Evolutionary conservation across 2,797 vertebrate genomes (phyloP).

Genomic region (Gambelia wislizenii): DNA sequence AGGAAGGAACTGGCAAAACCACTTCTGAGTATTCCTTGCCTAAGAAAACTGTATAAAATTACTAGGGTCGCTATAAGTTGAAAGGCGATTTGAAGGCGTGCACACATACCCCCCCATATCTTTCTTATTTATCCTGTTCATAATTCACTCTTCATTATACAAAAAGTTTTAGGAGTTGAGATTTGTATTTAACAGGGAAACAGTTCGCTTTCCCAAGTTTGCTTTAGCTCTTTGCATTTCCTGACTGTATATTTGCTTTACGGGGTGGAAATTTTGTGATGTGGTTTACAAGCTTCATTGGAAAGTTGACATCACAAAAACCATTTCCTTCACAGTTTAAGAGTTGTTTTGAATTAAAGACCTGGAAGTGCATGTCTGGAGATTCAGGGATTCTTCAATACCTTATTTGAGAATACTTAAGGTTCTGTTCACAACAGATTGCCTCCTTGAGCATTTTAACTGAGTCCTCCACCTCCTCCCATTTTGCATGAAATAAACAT

Average conservation of each 20-base stretch:
- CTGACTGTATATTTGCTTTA: constrained; percentile 59
- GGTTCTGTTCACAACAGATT: not conserved
- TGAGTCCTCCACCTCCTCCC: not conserved
- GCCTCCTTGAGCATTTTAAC: not conserved
- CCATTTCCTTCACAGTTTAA: constrained; percentile 72
- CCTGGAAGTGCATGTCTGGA: constrained; percentile 51
- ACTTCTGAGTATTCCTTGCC: too few species aligned
- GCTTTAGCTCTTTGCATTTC: constrained; percentile 60
- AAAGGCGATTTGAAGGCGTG: too few species aligned
- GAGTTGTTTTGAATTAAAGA: constrained; percentile 62
- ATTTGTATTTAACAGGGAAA: constrained; percentile 59
- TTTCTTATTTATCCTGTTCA: not conserved
- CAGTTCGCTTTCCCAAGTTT: constrained; percentile 56
- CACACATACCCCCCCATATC: not conserved
- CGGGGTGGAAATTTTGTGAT: constrained; percentile 68
- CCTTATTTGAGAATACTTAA: not conserved
- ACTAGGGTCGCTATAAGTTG: too few species aligned
- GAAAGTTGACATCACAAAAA: constrained; percentile 73
- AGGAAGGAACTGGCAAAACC: too few species aligned
- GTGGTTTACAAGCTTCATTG: constrained; percentile 73
- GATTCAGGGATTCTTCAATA: constrained; percentile 32
- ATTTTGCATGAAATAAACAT: not conserved
- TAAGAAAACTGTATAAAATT: too few species aligned
- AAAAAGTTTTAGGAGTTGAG: constrained; percentile 17
- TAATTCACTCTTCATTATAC: constrained; percentile 13